Percentiles rank a stretch among this genome's conserved stretches.
These are phyloP conservation scores for Halocaridina rubra DNA, from an alignment of 2,888 invertebrate genomes.

Conservation along the genomic window DNA sequence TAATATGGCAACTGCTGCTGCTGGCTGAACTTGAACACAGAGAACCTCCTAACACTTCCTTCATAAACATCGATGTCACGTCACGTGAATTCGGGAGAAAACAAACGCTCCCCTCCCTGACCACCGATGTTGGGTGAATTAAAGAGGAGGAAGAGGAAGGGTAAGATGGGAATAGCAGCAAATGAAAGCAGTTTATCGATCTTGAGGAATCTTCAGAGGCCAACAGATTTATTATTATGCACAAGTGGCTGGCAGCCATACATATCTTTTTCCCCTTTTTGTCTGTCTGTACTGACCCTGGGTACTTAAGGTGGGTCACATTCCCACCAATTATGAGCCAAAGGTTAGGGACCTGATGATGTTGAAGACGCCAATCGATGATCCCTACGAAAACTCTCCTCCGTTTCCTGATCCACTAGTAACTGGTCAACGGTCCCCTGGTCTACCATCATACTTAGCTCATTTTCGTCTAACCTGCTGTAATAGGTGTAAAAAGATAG, in stretches of 20 bases:
- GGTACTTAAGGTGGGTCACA: conserved; percentile 17
- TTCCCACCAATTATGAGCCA: conserved; percentile 15
- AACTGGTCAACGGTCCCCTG: conserved; percentile 49
- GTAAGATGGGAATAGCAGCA: no score
- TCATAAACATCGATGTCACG: not conserved
- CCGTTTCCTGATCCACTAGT: conserved; percentile 56
- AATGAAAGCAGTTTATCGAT: no score
- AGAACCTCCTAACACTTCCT: no score
- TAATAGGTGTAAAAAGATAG: no score
- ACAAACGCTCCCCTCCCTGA: no score
- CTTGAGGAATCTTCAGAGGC: conserved; percentile 1
- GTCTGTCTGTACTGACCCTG: no score
- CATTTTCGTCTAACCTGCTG: conserved; percentile 53
- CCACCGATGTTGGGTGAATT: no score
- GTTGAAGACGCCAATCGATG: conserved; percentile 45
- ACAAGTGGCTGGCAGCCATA: conserved; percentile 25
- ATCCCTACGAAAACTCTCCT: conserved; percentile 57
- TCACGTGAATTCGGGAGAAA: no score
- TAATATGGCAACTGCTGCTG: conserved; percentile 16
- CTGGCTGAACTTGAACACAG: conserved; percentile 12
- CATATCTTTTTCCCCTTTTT: no score
- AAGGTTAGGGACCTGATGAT: conserved; percentile 33
- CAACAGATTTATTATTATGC: conserved; percentile 17
- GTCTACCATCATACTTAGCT: conserved; percentile 50
- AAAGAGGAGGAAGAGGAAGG: no score